Evolutionary conservation across 2,113 vertebrate species (phyloP), one percentile per base, ranked within the genome.

Genomic region (Pionites leucogaster): DNA sequence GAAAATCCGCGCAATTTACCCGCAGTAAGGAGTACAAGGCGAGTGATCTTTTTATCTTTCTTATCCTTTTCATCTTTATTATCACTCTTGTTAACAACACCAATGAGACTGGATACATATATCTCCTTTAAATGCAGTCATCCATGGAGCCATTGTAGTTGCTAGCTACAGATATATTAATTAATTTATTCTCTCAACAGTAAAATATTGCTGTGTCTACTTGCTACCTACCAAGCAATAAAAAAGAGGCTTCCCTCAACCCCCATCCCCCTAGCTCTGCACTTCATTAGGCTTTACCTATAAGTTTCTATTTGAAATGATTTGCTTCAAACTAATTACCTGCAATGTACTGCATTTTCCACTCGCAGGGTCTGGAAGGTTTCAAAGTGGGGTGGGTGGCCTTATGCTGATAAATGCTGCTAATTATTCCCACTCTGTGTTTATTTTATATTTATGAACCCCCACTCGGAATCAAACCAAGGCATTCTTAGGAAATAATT

Each of bases 11-110:
- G 42, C 59, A 59, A 91, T 90, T 79, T 59, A 37, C 41, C 55
- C 80, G n/a, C 88, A 64, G 93, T 16, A 17, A 85, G 88, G 86
- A 94, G 91, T 19, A 60, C 74, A 62, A 94, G 67, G n/a, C 78
- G 46, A 6, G 27, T 57, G 80, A 97, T 95, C 80, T 95, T 96
- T 95, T 94, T 92, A 92, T 96, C 92, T 94, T 88, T 85, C 97
- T 97, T 97, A 98, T 98, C 98, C 97, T 97, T 96, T 97, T 96
- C 97, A 98, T 98, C 98, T 98, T 98, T 98, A 98, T 97, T 98
- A 98, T 47, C 93, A 93, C 81, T 93, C 97, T 98, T 98, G 98
- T 98, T 98, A 98, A 98, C 97, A 98, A 96, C 96, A 95, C 97
- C 96, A 28, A 95, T 13, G 82, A 97, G 94, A 96, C 97, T 95